Evolutionary conservation across 1,140 invertebrate genomes (phyloP), one percentile per base, ranked within the genome.

Genomic region (Antheraea mylitta): DNA sequence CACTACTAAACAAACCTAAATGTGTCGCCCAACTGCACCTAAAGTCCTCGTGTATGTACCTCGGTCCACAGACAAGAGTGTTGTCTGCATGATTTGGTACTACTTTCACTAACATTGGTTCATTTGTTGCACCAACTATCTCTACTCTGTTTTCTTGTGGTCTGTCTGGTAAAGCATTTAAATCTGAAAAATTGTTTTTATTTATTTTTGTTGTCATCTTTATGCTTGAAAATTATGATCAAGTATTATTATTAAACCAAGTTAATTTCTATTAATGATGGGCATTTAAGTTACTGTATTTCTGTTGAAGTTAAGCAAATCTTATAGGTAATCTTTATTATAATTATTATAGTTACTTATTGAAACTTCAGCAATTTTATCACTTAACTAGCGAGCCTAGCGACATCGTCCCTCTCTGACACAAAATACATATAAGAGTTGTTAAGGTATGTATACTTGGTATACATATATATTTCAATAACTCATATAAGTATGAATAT

Each of bases 41-140:
- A 19, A 97, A 86, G 86, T 97, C 96, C 10, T 93, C 75, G 0
- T 81, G 68, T 78, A 95, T 93, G 85, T 97, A 97, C 70, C 95
- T 91, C 13, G 96, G 96, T 4, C 97, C 97, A 68, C 95, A 93
- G 8, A 96, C 94, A 16, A 96, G 80, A 0, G 95, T 92, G 91
- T 96, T 89, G 85, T 97, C 96, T 0, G 95, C 95, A 75, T 94
- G 95, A 89, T 95, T 96, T 0, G 93, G 87, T 30, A 92, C 87
- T 1, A 95, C 86, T 64, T 92, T 82, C 3, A 96, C 93, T 2
- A 86, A 81, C 80, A 95, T 93, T 48, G 93, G 81, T 16, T 93
- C 92, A 75, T 94, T 94, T 0, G 94, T 95, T 22, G 93, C 81
- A 22, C 96, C 95, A 69, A 94, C 89, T 37, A 97, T 95, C 45